phyloP scores from a whole-genome alignment of 2,888 invertebrate genomes.

The Melanostoma mellinum region DNA sequence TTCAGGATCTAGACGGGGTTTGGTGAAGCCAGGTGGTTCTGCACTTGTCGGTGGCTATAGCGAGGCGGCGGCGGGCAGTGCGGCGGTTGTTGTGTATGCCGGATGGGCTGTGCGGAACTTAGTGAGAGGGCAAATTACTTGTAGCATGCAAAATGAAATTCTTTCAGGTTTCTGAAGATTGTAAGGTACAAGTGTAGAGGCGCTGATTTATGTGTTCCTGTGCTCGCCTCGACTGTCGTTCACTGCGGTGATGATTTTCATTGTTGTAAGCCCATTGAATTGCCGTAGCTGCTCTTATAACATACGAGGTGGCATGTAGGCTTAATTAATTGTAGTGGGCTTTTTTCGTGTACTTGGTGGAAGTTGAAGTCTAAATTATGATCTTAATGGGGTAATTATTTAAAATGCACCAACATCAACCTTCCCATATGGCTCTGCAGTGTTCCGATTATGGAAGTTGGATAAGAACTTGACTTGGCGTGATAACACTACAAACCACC shows the following conservation, averaged over 20 bases:
- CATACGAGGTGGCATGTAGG: constrained; percentile 52
- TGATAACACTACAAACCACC: too few species aligned
- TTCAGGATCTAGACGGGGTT: background rate
- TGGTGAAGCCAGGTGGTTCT: constrained; percentile 12
- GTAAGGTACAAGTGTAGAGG: constrained; percentile 67
- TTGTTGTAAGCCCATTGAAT: constrained; percentile 50
- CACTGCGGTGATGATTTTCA: constrained; percentile 36
- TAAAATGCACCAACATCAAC: background rate
- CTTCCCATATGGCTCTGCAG: too few species aligned
- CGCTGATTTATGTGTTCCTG: constrained; percentile 72
- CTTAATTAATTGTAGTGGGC: constrained; percentile 63
- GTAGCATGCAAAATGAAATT: constrained; percentile 70
- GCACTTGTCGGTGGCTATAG: constrained; percentile 41
- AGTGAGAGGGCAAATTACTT: constrained; percentile 71
- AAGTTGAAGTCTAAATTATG: constrained; percentile 51
- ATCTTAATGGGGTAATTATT: constrained; percentile 58
- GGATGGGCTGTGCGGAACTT: constrained; percentile 65
- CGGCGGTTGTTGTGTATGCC: constrained; percentile 35
- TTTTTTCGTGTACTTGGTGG: constrained; percentile 41
- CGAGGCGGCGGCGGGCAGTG: background rate
- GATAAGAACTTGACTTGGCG: too few species aligned
- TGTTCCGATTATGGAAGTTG: too few species aligned
- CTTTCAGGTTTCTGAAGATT: constrained; percentile 60
- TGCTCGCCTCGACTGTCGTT: constrained; percentile 36
- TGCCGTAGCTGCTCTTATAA: constrained; percentile 7